Evolutionary conservation across 2,113 vertebrate species (phyloP), one percentile per base, ranked within the genome.

Genomic region (Menura novaehollandiae): DNA sequence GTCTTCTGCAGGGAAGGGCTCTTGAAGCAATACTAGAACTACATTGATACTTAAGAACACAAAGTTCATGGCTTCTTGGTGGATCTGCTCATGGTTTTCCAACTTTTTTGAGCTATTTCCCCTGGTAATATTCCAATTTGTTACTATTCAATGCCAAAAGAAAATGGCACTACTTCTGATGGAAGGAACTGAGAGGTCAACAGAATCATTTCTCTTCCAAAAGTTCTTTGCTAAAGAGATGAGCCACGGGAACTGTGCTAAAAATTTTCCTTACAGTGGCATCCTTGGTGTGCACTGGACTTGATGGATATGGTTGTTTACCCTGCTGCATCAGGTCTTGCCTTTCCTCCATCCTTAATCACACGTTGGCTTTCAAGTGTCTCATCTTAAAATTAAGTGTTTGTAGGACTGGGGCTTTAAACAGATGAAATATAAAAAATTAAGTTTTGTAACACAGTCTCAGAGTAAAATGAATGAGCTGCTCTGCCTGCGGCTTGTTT

Each of bases 341-440:
- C 44, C 58, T 86, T 69, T 77, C 67, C 37, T 24, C 32, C 37
- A 21, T 43, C 33, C 68, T 66, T 91, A 51, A n/a, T 46, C 24
- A 62, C 17, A 27, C 13, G 0, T 6, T 47, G 81, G n/a, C 35
- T 95, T 81, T 43, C 39, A 88, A 78, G 35, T 24, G 17, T 47
- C 13, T 75, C 30, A 19, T 75, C 75, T 86, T 72, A 71, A 77
- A 91, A 74, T 14, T 32, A 71, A 94, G 35, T 32, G 59, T 46
- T 56, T 46, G 20, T 52, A 64, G 39, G 55, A n/a, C 22, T 19
- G 28, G 10, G 41, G 26, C 23, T 89, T 93, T 68, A 86, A 93
- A 78, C 55, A 86, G 79, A 60, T 30, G 37, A 90, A 90, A 81
- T 86, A 87, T 83, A 52, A 91, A 94, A 91, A 67, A 60, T 44